A percentile compares a stretch with the other conserved stretches of the same genome.
Conservation (phyloP, 2,888 invertebrate genomes). For the Silvanus unidentatus region DNA sequence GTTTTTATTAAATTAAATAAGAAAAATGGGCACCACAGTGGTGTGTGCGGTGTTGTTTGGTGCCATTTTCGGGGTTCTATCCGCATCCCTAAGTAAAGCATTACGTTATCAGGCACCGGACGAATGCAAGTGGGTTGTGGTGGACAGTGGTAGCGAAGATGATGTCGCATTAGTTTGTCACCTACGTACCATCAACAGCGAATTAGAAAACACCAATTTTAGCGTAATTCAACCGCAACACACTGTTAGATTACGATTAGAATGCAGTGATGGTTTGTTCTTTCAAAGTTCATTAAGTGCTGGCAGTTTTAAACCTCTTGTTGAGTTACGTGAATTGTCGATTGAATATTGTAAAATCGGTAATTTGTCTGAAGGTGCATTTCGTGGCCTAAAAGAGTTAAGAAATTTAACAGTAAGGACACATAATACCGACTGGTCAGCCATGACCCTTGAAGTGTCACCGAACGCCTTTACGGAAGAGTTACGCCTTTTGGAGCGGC, state of each 20-base stretch:
- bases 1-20: conserved; percentile 15
- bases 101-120: conserved; percentile 71
- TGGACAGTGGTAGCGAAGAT: conserved; percentile 52
- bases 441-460: conserved; percentile 71
- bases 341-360: conserved; percentile 81
- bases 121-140: conserved; percentile 74
- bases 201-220: conserved; percentile 75
- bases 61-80: conserved; percentile 56
- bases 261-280: conserved; percentile 75
- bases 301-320: conserved; percentile 69
- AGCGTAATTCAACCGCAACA: conserved; percentile 78
- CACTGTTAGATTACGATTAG: conserved; percentile 67
- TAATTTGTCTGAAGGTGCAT: conserved; percentile 75
- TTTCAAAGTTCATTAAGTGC: conserved; percentile 73
- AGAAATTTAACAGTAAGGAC: conserved; percentile 74
- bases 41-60: conserved; percentile 55
- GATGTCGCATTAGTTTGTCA: conserved; percentile 69
- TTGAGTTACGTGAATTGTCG: conserved; percentile 69
- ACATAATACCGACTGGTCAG: conserved; percentile 79
- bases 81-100: conserved; percentile 57
- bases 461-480: conserved; percentile 69
- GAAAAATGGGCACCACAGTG: conserved; percentile 49
- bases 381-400: conserved; percentile 70
- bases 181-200: conserved; percentile 72
- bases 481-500: conserved; percentile 63